Base-by-base conservation (phyloP, 2,888 invertebrate species). In the Pteria penguin region DNA sequence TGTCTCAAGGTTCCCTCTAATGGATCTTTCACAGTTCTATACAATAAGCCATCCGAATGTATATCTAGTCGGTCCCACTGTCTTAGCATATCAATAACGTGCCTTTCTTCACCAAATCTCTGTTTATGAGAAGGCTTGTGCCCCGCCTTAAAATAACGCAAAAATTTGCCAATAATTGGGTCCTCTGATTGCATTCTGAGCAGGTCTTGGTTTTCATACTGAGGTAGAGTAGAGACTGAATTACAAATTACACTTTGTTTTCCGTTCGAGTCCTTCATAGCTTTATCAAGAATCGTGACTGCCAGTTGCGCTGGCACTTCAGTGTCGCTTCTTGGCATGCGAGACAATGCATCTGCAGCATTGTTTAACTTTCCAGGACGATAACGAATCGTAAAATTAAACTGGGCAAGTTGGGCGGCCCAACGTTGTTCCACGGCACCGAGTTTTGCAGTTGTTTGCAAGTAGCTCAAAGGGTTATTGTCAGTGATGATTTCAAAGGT, bases 391-490 rank as follows among this genome's bases (percentile, higher is more conserved):
- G n/a, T 31, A 61, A 78, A 80, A 33, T 75, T 26, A 60, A 69
- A 78, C 27, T 27, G 32, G 1, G 76, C 76, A 4, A 80, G 33
- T n/a, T 78, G 67, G 2, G 78, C 62, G 1, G 66, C 67, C 78
- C 78, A 80, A 2, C 80, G 14, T n/a, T 78, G 78, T 27, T 78
- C 76, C 5, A 66, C 58, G 18, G 76, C 76, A 22, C 72, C 73
- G 0, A 80, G 61, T 33, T 66, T 66, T 24, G 73, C 61, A 18
- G 73, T 61, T 18, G 62, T 68, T 18, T 70, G 63, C n/a, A 76
- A 26, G 55, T 75, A 62, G 58, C 57, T 45, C 8, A 71, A 45
- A n/a, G 75, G 72, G 52, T 75, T 80, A 63, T 71, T 77, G 66
- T 77, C 75, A 8, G 76, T 79, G 11, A 65, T 58, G 5, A 79